phyloP scores from a whole-genome alignment of 2,888 invertebrate species.

The Nysson spinosus region DNA sequence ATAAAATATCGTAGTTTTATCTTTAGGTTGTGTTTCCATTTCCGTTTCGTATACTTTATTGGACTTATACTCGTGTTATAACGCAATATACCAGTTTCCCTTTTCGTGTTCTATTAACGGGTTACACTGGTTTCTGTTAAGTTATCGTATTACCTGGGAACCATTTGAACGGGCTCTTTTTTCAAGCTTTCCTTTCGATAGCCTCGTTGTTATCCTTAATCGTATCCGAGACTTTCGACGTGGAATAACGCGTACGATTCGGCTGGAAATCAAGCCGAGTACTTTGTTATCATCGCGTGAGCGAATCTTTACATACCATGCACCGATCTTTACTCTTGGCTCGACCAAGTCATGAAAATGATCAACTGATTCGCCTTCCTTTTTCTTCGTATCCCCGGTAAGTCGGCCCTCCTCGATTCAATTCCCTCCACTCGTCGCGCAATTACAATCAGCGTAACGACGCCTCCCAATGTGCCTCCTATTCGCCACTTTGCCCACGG shows the following conservation, averaged over 20 bases:
- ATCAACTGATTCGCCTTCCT: slow-evolving; percentile 2
- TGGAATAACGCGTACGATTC: slow-evolving; percentile 7
- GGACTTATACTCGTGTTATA: slow-evolving; percentile 11
- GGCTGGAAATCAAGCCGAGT: not conserved
- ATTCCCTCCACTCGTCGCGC: slow-evolving; percentile 52
- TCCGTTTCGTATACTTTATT: slow-evolving; percentile 37
- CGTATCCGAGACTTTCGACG: slow-evolving; percentile 15
- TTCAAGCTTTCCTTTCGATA: too few species aligned
- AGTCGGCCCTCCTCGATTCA: slow-evolving; percentile 46
- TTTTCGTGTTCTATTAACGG: too few species aligned
- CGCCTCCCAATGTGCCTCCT: slow-evolving; percentile 56
- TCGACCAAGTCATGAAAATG: slow-evolving; percentile 35
- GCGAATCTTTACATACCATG: too few species aligned
- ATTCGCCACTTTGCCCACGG: slow-evolving; percentile 16
- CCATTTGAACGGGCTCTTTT: too few species aligned
- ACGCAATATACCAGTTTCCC: too few species aligned
- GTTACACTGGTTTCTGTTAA: too few species aligned
- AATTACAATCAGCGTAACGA: slow-evolving; percentile 73
- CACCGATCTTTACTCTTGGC: not conserved
- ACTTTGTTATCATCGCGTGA: slow-evolving; percentile 23
- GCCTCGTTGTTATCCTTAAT: slow-evolving; percentile 25
- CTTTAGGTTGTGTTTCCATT: slow-evolving; percentile 21
- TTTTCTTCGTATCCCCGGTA: slow-evolving; percentile 10
- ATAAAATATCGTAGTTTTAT: slow-evolving; percentile 26
- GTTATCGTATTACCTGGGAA: too few species aligned